Conservation (phyloP, 2,113 vertebrate species). For the Procavia capensis region DNA sequence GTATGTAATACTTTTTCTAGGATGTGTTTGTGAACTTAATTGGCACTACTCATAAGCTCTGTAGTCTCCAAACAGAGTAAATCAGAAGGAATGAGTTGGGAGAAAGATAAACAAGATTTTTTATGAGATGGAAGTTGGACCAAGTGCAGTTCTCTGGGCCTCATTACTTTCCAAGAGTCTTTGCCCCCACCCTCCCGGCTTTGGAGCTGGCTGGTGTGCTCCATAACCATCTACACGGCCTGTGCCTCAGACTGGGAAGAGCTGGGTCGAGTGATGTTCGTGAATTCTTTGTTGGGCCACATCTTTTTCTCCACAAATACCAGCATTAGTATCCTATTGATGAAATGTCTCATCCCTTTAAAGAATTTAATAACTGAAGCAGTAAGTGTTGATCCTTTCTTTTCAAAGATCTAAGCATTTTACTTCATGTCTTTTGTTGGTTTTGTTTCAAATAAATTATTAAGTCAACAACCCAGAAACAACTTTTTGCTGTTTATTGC, state of each 20-base stretch:
- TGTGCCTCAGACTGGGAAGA: background rate
- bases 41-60: too few species aligned
- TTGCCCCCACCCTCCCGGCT: background rate
- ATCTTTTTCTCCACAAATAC: background rate
- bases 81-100: background rate
- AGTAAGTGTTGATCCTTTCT: background rate
- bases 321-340: background rate
- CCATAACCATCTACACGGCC: background rate
- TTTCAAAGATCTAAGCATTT: background rate
- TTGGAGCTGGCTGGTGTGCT: background rate
- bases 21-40: too few species aligned
- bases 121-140: background rate
- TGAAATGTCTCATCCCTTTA: background rate
- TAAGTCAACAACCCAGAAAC: conserved; percentile 19
- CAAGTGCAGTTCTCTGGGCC: background rate
- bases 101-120: background rate
- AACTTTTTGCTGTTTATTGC: conserved; percentile 1
- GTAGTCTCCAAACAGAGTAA: background rate
- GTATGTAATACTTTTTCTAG: too few species aligned
- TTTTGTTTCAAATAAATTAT: conserved; percentile 33
- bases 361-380: background rate
- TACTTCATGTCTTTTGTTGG: background rate
- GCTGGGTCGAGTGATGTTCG: background rate
- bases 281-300: background rate
- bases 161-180: background rate